These are phyloP conservation scores for Sturnus vulgaris DNA, from an alignment of 2,113 vertebrate species.

Conservation along the genomic window DNA sequence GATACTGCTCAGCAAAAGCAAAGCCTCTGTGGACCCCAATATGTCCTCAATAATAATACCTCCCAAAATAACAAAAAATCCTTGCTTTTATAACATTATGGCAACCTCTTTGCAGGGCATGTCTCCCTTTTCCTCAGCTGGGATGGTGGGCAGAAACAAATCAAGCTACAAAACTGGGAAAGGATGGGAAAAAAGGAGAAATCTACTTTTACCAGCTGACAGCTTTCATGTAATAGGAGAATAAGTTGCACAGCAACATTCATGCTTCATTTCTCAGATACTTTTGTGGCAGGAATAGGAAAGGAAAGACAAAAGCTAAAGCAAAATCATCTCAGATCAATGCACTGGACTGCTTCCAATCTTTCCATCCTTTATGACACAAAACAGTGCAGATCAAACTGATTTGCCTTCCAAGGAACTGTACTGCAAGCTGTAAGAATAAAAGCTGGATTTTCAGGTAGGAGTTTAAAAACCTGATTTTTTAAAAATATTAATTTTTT, in stretches of 20 bases:
- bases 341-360: constrained; percentile 7
- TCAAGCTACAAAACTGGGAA: background rate
- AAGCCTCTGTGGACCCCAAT: background rate
- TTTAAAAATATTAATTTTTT: background rate
- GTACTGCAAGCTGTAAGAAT: background rate
- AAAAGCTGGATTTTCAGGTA: background rate
- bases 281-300: background rate
- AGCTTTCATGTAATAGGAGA: background rate
- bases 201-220: background rate
- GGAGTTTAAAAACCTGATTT: background rate
- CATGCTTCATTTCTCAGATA: background rate
- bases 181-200: background rate
- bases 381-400: background rate
- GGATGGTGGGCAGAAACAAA: background rate
- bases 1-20: background rate
- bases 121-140: background rate
- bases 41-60: background rate
- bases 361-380: background rate
- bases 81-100: background rate
- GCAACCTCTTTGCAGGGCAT: background rate
- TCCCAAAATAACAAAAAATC: background rate
- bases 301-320: constrained; percentile 24
- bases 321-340: constrained; percentile 48
- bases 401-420: background rate
- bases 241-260: background rate